Percentiles rank a stretch among this genome's conserved stretches.
These are phyloP conservation scores for Microtus pennsylvanicus DNA, from an alignment of 2,113 vertebrate species.

Conservation along the genomic window DNA sequence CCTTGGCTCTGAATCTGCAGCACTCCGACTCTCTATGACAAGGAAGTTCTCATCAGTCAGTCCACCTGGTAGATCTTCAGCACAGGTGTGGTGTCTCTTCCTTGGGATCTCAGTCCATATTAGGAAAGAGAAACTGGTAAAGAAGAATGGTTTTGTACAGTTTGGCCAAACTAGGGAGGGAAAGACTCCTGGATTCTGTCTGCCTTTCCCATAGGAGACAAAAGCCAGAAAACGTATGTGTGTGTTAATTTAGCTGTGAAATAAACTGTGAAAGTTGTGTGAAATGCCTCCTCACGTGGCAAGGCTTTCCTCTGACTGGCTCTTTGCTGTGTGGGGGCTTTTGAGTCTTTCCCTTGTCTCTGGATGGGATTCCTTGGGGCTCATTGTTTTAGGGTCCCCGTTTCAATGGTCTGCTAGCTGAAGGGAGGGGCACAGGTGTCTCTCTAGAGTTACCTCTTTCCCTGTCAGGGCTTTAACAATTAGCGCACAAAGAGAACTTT, in stretches of 20 bases:
- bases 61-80: not conserved
- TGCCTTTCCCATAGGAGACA: not conserved
- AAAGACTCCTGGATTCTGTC: not conserved
- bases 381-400: not conserved
- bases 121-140: not conserved
- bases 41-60: not conserved
- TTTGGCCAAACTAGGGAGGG: not conserved
- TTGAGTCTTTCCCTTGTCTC: not conserved
- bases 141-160: not conserved
- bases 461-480: not conserved
- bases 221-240: not conserved
- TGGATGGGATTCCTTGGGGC: not conserved
- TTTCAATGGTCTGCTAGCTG: not conserved
- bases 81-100: not conserved
- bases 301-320: not conserved
- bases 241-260: not conserved
- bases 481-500: not conserved
- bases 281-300: not conserved
- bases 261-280: not conserved
- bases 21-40: not conserved
- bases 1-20: not conserved
- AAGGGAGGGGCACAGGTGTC: not conserved
- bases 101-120: too few species aligned
- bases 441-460: not conserved
- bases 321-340: not conserved